Evolutionary conservation across 2,797 vertebrate species (phyloP).

Genomic region (Steatocranus sp.): DNA sequence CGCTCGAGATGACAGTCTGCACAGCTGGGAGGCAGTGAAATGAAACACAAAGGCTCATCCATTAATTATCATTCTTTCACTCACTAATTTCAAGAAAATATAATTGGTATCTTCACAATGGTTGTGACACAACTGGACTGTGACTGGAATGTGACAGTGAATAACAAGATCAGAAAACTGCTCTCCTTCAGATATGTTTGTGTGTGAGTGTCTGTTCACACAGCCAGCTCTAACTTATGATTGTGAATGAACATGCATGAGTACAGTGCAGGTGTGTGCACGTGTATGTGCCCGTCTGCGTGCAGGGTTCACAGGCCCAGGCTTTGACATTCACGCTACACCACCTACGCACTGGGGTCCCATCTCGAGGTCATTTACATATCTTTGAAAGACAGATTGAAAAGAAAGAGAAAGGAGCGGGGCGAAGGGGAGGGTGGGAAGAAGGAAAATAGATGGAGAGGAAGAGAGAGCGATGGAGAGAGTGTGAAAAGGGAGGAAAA

Average conservation of each 20-base stretch:
- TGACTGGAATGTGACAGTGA: slow-evolving; percentile 3
- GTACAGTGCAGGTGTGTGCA: slow-evolving; percentile 34
- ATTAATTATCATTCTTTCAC: slow-evolving; percentile 40
- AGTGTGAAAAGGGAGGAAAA: slow-evolving; percentile 24
- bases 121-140: slow-evolving; percentile 3
- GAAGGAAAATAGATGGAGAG: slow-evolving; percentile 35
- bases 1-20: slow-evolving; percentile 5
- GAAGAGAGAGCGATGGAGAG: slow-evolving; percentile 31
- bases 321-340: slow-evolving; percentile 92
- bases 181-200: slow-evolving; percentile 15
- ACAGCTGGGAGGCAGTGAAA: slow-evolving; percentile 41
- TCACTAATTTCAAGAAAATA: slow-evolving; percentile 9
- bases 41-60: slow-evolving; percentile 19
- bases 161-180: slow-evolving; percentile 7
- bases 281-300: neutral
- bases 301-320: slow-evolving; percentile 70
- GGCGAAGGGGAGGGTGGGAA: slow-evolving; percentile 15
- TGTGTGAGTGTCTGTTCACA: neutral
- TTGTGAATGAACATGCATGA: slow-evolving; percentile 53
- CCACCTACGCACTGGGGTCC: slow-evolving; percentile 89
- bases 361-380: slow-evolving; percentile 93
- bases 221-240: slow-evolving; percentile 29
- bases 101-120: slow-evolving; percentile 21
- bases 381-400: slow-evolving; percentile 96
- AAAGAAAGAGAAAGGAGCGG: slow-evolving; percentile 72